A percentile compares a stretch with the other conserved stretches of the same genome.
These are phyloP conservation scores for Anarrhichthys ocellatus DNA, from an alignment of 2,113 vertebrate genomes.

Conservation along the genomic window DNA sequence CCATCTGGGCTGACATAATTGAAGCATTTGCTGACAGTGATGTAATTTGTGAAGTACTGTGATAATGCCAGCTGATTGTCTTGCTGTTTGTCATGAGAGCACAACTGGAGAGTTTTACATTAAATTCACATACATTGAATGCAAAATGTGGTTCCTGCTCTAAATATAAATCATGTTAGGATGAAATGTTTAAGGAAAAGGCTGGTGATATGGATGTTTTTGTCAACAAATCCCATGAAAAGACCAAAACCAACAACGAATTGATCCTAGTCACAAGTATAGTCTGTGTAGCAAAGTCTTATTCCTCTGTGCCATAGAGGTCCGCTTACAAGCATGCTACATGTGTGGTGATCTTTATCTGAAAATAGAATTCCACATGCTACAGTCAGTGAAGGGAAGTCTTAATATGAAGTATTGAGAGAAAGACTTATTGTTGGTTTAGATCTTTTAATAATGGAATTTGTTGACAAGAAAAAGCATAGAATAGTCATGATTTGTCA, in stretches of 20 bases:
- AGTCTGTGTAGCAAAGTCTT: background rate
- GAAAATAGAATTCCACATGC: background rate
- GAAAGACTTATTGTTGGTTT: background rate
- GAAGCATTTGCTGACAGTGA: conserved; percentile 22
- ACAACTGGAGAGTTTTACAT: conserved; percentile 20
- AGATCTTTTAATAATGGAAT: background rate
- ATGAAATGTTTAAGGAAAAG: background rate
- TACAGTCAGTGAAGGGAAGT: background rate
- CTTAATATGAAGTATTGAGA: background rate
- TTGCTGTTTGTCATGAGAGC: background rate
- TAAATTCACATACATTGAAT: conserved; percentile 16
- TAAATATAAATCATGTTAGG: background rate
- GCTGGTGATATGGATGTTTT: background rate
- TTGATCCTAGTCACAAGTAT: background rate
- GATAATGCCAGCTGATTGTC: conserved; percentile 11
- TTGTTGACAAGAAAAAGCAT: background rate
- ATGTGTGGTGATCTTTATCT: background rate
- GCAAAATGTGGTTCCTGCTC: background rate
- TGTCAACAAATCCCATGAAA: background rate
- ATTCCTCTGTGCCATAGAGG: background rate
- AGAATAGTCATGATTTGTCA: background rate
- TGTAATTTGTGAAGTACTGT: conserved; percentile 20
- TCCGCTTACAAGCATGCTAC: background rate
- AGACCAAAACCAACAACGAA: conserved; percentile 2
- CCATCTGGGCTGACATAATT: conserved; percentile 44